A percentile compares a stretch with the other conserved stretches of the same genome.
These are phyloP conservation scores for Furnarius figulus DNA, from an alignment of 2,113 vertebrate genomes.

Conservation along the genomic window DNA sequence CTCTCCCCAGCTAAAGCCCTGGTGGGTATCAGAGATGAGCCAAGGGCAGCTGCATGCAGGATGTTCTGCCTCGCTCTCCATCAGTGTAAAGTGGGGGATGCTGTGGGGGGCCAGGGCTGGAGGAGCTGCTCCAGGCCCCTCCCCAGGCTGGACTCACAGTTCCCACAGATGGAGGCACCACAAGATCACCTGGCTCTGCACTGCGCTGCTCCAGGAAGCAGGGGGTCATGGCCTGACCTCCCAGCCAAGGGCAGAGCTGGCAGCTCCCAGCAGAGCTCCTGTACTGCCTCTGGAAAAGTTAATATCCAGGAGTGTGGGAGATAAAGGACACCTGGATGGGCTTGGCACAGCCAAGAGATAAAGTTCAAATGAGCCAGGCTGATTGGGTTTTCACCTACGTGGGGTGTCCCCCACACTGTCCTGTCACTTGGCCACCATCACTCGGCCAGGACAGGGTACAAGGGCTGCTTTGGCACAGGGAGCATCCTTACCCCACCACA, in stretches of 20 bases:
- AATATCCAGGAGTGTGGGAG: not conserved
- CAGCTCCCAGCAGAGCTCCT: not conserved
- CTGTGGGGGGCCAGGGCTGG: not conserved
- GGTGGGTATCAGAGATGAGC: not conserved
- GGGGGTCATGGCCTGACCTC: not conserved
- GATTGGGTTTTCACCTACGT: not conserved
- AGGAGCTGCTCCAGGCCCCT: not conserved
- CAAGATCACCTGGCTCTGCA: fast-evolving
- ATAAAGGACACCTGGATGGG: not conserved
- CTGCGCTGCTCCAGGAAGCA: not conserved
- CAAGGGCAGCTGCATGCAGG: fast-evolving
- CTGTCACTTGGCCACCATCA: not conserved
- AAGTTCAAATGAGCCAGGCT: not conserved
- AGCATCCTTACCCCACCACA: not conserved
- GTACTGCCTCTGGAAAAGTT: not conserved
- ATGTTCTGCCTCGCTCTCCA: not conserved
- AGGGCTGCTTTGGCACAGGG: fast-evolving
- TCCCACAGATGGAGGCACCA: fast-evolving
- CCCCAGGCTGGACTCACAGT: not conserved
- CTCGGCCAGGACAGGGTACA: not conserved
- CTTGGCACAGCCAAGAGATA: too few species aligned
- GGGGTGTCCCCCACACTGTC: not conserved
- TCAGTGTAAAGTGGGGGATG: not conserved
- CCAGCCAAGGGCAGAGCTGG: not conserved
- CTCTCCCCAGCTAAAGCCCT: not conserved